Evolutionary conservation across 2,113 vertebrate genomes (phyloP), one percentile per base, ranked within the genome.

Genomic region (Callionymus lyra): DNA sequence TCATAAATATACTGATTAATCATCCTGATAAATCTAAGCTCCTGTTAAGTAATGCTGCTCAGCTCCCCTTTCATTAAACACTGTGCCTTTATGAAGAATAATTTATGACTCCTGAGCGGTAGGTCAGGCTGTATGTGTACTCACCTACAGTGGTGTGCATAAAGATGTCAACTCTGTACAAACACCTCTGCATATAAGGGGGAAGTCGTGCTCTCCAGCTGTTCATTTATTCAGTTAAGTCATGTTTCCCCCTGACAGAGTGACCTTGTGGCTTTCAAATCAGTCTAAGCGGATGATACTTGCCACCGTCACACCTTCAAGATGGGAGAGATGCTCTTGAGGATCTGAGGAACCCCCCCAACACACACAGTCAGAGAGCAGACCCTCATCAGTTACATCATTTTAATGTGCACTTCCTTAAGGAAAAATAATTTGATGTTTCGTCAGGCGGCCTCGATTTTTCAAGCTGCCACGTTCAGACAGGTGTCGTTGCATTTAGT

Each of bases 381-480:
- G n/a, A n/a, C n/a, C n/a, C n/a, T n/a, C n/a, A n/a, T n/a, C n/a
- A n/a, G n/a, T n/a, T n/a, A n/a, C n/a, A n/a, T n/a, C n/a, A n/a
- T n/a, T n/a, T n/a, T n/a, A n/a, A 27, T 4, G 21, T 27, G 21
- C 21, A 27, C 4, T 8, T 27, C 21, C n/a, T n/a, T n/a, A n/a
- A n/a, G n/a, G n/a, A n/a, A n/a, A n/a, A 59, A 68, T 65, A 67
- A 67, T 77, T 67, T 68, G 63, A 65, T 51, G 47, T 73, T 69
- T 63, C 16, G 6, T 59, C 34, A 44, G 21, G 42, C 32, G 45
- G 41, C 36, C 49, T 53, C 49, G 33, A 78, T 76, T 38, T 65
- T 55, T 74, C 61, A 70, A 37, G 17, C 27, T 53, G 61, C 63
- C 63, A 54, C 9, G 36, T 15, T 60, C 47, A 60, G 53, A 55